Evolutionary conservation across 2,797 vertebrate genomes (phyloP), one percentile per base, ranked within the genome.

Genomic region (Eleutherodactylus coqui): DNA sequence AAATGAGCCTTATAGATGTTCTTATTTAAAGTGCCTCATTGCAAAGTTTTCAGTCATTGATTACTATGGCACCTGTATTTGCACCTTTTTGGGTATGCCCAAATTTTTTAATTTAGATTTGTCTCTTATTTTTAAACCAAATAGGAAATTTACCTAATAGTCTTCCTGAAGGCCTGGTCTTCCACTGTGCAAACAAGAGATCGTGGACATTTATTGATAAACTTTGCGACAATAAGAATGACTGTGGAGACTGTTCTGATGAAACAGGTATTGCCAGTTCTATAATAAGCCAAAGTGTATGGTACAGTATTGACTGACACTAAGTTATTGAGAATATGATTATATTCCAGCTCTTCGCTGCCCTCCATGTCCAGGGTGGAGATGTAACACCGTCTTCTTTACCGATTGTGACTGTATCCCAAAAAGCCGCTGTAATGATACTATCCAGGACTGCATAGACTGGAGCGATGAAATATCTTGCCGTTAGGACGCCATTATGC

Each of bases 311-410:
- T n/a, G n/a, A n/a, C n/a, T n/a, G n/a, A n/a, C n/a, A n/a, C n/a
- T n/a, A n/a, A n/a, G n/a, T n/a, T n/a, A n/a, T n/a, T n/a, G n/a
- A n/a, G n/a, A n/a, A n/a, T 73, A 17, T 16, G n/a, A 60, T 5
- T 80, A 67, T 81, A 24, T 51, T 47, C 36, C 1, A n/a, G 75
- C 89, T 90, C 55, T 89, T 69, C 83, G 70, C 60, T 90, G 81
- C 67, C 86, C 79, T 78, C 43, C 83, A 14, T 90, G 90, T 17
- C 73, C 86, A 14, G 27, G 91, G 84, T 85, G 55, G 85, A 90
- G 83, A 88, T 84, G 89, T 0, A 55, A 85, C 83, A 86, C 64
- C 14, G 82, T 91, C 89, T 93, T 91, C 89, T 91, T 89, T 87
- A 75, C 58, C 0, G 72, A 92, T 53, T 88, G 89, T 76, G 89